Base-by-base conservation (phyloP, 2,888 invertebrate species). In the Smittia aterrima region DNA sequence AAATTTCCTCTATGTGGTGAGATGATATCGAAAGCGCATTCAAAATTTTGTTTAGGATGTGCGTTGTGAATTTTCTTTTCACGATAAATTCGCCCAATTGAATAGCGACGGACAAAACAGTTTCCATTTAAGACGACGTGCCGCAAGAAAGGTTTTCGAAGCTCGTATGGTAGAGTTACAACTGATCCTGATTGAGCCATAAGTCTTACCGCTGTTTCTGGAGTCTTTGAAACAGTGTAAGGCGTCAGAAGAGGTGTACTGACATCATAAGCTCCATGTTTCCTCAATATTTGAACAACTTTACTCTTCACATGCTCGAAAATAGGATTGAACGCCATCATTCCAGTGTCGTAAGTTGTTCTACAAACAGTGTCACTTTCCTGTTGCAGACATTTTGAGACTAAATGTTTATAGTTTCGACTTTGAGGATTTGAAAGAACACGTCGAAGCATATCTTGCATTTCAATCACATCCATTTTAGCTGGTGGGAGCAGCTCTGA, bases 21-120 rank as follows among this genome's bases (percentile, higher is more conserved):
- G 32, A 97, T 91, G 75, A 98, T 93, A 82, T 98, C 98, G 82
- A 96, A 96, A 1, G 94, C 93, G 82, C 95, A 95, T 82, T 96
- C 96, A 75, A 90, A 89, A 18, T 93, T 86, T 83, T 97, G 96
- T 76, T 91, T 87, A 0, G 98, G 98, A 83, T 96, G 95, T 78
- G 92, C 91, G 0, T 94, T 93, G 75, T 85, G 86, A 1, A 89
- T 89, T 78, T 90, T 89, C 77, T 90, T 89, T 80, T 95, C 92
- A 75, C 95, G 86, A 80, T 90, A 98, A 1, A 97, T 95, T 70
- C 92, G 87, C 78, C 93, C 95, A 4, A 97, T 89, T 0, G 91
- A 88, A 81, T 93, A 98, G 67, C 98, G 87, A 76, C 95, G 90
- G 79, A 96, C 85, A 78, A 89, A 87, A 66, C 88, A 89, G 0